Evolutionary conservation across 2,797 vertebrate genomes (phyloP).

Genomic region (Myiothlypis chrysogaster): DNA sequence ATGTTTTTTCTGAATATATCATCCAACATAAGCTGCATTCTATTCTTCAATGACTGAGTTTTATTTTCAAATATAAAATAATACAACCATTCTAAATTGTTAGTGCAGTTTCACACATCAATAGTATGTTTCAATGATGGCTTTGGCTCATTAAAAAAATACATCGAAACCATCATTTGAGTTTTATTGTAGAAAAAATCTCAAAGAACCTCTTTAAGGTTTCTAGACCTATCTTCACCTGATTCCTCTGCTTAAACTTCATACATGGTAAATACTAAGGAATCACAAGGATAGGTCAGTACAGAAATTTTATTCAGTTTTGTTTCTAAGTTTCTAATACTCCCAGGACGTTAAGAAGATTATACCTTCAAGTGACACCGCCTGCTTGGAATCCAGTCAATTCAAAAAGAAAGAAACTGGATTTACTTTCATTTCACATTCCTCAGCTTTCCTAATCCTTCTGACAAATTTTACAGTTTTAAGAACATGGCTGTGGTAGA

Average conservation of each 20-base stretch:
- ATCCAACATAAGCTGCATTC: neutral
- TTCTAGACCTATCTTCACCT: neutral
- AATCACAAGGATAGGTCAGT: neutral
- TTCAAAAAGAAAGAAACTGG: constrained; percentile 4
- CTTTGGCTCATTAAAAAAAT: neutral
- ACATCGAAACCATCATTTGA: neutral
- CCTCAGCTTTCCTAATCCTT: constrained; percentile 31
- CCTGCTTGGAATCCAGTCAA: constrained; percentile 33
- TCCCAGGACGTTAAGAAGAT: constrained; percentile 21
- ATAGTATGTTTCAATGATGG: neutral
- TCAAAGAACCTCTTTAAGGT: neutral
- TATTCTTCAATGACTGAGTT: neutral
- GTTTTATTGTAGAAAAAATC: neutral
- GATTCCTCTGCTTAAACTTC: neutral
- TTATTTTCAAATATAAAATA: neutral
- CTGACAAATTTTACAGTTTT: neutral
- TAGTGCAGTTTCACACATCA: neutral
- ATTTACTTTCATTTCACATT: constrained; percentile 54
- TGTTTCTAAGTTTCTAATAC: neutral
- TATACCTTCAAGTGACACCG: constrained; percentile 22
- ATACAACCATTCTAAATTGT: neutral
- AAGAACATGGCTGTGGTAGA: neutral
- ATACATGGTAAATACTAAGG: neutral
- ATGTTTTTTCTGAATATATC: neutral
- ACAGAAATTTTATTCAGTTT: neutral